Percentiles rank a stretch among this genome's conserved stretches.
These are phyloP conservation scores for Triplophysa bombifrons DNA, from an alignment of 2,797 vertebrate species.

Conservation along the genomic window DNA sequence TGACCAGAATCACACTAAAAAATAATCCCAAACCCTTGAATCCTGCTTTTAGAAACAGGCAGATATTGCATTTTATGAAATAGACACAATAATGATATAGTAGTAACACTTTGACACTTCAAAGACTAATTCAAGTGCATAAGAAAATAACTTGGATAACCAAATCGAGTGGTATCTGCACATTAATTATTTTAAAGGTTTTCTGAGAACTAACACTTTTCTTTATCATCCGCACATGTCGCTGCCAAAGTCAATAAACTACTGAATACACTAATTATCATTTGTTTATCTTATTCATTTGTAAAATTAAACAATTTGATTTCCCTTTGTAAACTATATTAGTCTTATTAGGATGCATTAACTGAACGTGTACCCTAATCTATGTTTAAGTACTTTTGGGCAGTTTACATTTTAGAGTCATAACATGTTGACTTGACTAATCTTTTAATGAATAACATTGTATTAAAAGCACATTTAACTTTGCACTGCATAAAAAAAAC, in stretches of 20 bases:
- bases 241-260: too few relatives aligned
- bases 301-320: background rate
- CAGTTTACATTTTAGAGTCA: background rate
- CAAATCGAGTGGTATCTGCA: background rate
- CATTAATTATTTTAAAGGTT: background rate
- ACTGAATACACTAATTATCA: background rate
- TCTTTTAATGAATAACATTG: background rate
- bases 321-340: background rate
- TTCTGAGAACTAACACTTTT: background rate
- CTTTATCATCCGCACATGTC: too few relatives aligned
- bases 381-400: background rate
- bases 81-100: too few relatives aligned
- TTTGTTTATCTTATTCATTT: background rate
- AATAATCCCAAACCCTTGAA: too few relatives aligned
- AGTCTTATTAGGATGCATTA: background rate
- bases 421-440: background rate
- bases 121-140: too few relatives aligned
- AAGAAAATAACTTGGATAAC: too few relatives aligned
- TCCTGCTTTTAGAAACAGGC: too few relatives aligned
- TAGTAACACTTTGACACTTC: constrained; percentile 11
- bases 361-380: background rate
- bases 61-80: too few relatives aligned
- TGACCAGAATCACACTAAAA: constrained; percentile 57
- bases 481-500: background rate
- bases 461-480: background rate